Evolutionary conservation across 2,797 vertebrate species (phyloP).

Genomic region (Siniperca undulata): DNA sequence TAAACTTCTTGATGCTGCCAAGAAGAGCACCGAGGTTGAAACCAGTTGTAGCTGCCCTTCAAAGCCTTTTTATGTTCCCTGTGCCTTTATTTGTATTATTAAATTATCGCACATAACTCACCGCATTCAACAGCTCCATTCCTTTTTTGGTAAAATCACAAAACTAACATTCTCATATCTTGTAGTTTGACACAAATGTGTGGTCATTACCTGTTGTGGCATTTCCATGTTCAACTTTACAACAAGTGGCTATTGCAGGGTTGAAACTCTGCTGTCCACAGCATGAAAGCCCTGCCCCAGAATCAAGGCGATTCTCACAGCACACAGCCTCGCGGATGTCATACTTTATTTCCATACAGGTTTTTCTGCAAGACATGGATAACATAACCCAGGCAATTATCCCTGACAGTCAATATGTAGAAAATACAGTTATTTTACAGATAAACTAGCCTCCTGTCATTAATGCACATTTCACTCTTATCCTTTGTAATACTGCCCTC

Average conservation of each 20-base stretch:
- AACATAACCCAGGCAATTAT: background rate
- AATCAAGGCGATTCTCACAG: background rate
- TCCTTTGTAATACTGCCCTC: constrained; percentile 53
- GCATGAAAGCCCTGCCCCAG: constrained; percentile 5
- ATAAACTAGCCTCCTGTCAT: background rate
- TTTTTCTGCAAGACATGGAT: constrained; percentile 18
- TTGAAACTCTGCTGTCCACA: constrained; percentile 34
- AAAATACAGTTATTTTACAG: constrained; percentile 6
- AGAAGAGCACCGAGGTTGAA: background rate
- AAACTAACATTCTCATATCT: background rate
- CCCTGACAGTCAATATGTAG: background rate
- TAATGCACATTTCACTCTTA: background rate
- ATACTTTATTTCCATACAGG: background rate
- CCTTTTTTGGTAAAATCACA: background rate
- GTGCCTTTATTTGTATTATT: background rate
- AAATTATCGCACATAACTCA: background rate
- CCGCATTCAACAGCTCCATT: background rate
- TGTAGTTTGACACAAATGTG: background rate
- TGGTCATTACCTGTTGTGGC: constrained; percentile 18
- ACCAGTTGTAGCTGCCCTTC: background rate
- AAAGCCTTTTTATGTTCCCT: background rate
- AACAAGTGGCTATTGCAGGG: constrained; percentile 44
- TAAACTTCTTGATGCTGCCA: background rate
- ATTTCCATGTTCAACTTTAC: background rate
- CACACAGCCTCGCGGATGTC: background rate